Percentiles rank a stretch among this genome's conserved stretches.
Evolutionary conservation across 2,797 vertebrate species (phyloP).

Genomic region (Propithecus perrieri): DNA sequence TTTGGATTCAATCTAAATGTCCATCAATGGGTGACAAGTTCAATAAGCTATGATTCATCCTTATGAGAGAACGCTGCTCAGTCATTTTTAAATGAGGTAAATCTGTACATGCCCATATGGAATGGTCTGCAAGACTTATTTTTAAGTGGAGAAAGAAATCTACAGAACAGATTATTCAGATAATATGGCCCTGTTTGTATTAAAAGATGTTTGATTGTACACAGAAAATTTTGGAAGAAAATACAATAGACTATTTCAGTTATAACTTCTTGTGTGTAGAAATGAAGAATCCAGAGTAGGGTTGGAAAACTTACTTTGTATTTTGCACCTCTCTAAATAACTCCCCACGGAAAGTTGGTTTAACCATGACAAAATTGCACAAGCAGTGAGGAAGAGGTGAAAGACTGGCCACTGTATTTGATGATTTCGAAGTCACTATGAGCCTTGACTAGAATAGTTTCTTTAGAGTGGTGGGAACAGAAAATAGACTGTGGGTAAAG

Average conservation of each 20-base stretch:
- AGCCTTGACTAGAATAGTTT: not conserved
- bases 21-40: not conserved
- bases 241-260: not conserved
- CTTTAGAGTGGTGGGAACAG: not conserved
- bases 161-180: not conserved
- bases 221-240: not conserved
- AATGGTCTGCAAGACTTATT: not conserved
- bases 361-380: not conserved
- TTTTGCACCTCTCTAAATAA: not conserved
- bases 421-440: slow-evolving; percentile 20
- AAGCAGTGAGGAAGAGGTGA: not conserved
- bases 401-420: not conserved
- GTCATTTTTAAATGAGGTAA: slow-evolving; percentile 11
- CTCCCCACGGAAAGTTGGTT: not conserved
- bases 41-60: not conserved
- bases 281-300: not conserved
- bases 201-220: not conserved
- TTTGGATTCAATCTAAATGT: not conserved
- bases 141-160: not conserved
- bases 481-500: not conserved
- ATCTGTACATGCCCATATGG: not conserved
- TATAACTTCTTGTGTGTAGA: not conserved
- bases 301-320: not conserved
- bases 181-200: not conserved
- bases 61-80: not conserved